Base-by-base conservation (phyloP, 2,888 invertebrate genomes). In the Tetheella fluctuosa region DNA sequence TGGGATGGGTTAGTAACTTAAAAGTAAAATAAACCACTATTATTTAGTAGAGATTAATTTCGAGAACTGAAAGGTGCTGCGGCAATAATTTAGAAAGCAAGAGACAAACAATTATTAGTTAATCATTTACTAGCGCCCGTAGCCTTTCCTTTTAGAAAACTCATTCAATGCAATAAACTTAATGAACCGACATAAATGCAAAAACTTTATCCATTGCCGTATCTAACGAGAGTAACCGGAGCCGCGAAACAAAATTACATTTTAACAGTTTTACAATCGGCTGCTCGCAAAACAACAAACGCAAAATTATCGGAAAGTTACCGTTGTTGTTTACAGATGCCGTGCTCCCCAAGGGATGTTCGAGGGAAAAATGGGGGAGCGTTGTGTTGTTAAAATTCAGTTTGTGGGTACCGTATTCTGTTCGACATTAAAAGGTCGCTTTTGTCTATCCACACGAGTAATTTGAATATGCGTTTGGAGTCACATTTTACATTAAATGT, bases 261-360 rank as follows among this genome's bases (percentile, higher is more conserved):
- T 67, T 62, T 64, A 71, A 67, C 68, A 65, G 67, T 69, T 69
- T 65, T 62, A 63, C 62, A 64, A 64, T 62, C 54, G 59, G 57
- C 54, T 60, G 57, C 58, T 59, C 64, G 62, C 58, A 62, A 70
- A 81, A 80, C 70, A 82, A 76, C 79, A 78, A 77, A 80, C 67
- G 71, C 71, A 69, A 81, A 80, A 82, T 81, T 74, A 83, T 83
- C 75, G 76, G 68, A 78, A 85, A 84, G 80, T 85, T 83, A 80
- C 76, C 76, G 77, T 79, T 84, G 48, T 80, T 86, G 86, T 86
- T 86, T 85, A 84, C 79, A 65, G 63, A 73, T 20, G 10, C 73
- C 74, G 39, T n/a, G 15, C 39, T 68, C 73, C 77, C 67, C 39
- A 6, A n/a, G 61, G 30, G 76, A 58, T 37, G 68, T 62, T 68